phyloP scores from a whole-genome alignment of 1,140 invertebrate genomes.

The Cyrtorhinus lividipennis region DNA sequence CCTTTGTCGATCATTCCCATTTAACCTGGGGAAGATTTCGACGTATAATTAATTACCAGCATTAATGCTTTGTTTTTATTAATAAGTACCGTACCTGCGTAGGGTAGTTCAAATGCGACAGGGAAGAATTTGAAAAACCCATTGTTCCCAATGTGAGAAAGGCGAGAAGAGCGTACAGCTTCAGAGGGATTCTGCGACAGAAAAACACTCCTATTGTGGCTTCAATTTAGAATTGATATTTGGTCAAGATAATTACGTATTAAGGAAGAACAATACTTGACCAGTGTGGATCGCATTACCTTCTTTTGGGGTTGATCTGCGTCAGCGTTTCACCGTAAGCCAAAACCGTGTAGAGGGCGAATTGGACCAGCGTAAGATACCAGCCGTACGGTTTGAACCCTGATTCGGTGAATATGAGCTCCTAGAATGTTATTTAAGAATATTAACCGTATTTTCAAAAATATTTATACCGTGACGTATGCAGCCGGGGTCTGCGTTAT shows the following conservation, averaged over 20 bases:
- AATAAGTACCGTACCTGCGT: no score
- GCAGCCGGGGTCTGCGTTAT: neutral
- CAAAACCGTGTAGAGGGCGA: conserved; percentile 70
- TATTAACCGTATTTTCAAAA: neutral
- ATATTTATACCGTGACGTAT: neutral
- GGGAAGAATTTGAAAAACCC: conserved; percentile 86
- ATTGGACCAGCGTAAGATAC: conserved; percentile 86
- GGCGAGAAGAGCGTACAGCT: conserved; percentile 65
- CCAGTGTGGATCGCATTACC: no score
- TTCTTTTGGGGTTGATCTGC: conserved; percentile 45
- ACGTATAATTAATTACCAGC: no score
- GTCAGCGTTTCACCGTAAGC: conserved; percentile 59
- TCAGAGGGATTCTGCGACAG: conserved; percentile 63
- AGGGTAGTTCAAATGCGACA: conserved; percentile 93
- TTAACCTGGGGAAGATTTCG: no score
- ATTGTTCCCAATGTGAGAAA: conserved; percentile 84
- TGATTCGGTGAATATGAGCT: conserved; percentile 77
- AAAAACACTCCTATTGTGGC: conserved; percentile 20
- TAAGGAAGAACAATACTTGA: no score
- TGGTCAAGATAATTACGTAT: no score
- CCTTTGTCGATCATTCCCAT: no score
- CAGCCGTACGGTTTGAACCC: conserved; percentile 81
- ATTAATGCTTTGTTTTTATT: no score
- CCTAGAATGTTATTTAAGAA: conserved; percentile 35
- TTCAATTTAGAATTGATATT: neutral